Base-by-base conservation (phyloP, 2,888 invertebrate species). In the Caenorhabditis sp. region DNA sequence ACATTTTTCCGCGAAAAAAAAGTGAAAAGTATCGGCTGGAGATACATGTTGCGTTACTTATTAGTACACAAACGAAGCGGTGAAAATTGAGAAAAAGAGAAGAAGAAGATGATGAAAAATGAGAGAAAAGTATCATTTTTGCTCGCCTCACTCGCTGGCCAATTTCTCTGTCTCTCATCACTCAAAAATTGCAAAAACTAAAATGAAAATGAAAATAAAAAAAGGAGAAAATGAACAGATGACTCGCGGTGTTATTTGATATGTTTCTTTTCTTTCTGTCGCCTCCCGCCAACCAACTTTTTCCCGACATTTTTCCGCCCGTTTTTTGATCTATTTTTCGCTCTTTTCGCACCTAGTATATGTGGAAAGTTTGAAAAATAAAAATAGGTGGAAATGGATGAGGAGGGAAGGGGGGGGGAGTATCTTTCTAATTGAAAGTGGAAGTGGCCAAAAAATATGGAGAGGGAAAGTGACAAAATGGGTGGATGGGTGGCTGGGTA, bases 121-220 rank as follows among this genome's bases (percentile, higher is more conserved):
- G 51, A 51, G 50, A 50, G 22, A 51, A 51, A 51, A 20, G 50
- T 50, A 20, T 20, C n/a, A n/a, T n/a, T n/a, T n/a, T n/a, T n/a
- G n/a, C n/a, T n/a, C n/a, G 20, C 20, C 18, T 50, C 51, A 56
- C 61, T 60, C 11, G 35, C 40, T 18, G 26, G 11, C 9, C 5
- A 64, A 51, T 65, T 74, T 65, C 67, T 35, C 61, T 61, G 61
- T 70, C 70, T 24, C 47, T 51, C 72, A 71, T 71, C 64, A 65
- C 72, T 65, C 60, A 60, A 65, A 72, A 74, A 67, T 60, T 56
- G 58, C 58, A 67, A 67, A 60, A 74, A 67, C n/a, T n/a, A n/a
- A n/a, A n/a, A n/a, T n/a, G n/a, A n/a, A n/a, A n/a, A n/a, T n/a
- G 58, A 47, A n/a, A n/a, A n/a, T n/a, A n/a, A n/a, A n/a, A n/a